Evolutionary conservation across 2,797 vertebrate species (phyloP).

Genomic region (Alectoris magna): DNA sequence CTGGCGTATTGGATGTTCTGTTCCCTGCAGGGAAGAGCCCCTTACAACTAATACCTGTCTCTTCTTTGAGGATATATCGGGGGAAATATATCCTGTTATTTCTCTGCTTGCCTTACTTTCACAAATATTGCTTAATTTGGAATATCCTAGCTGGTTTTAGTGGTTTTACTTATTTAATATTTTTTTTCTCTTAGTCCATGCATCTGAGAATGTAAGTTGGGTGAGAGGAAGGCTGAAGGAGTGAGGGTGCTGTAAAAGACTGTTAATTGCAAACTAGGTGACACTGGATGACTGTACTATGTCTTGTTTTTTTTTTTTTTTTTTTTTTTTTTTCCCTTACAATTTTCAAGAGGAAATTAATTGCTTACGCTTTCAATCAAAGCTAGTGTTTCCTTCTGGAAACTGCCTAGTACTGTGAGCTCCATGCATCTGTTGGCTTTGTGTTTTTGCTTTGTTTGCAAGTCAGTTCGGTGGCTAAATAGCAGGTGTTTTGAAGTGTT

Average conservation of each 20-base stretch:
- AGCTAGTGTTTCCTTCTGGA: background rate
- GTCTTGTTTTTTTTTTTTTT: too few relatives aligned
- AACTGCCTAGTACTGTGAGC: background rate
- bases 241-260: background rate
- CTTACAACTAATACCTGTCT: too few relatives aligned
- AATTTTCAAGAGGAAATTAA: background rate
- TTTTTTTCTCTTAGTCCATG: background rate
- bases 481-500: background rate
- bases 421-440: background rate
- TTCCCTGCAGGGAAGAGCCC: too few relatives aligned
- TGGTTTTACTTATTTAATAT: background rate
- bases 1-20: too few relatives aligned
- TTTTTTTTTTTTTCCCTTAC: too few relatives aligned
- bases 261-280: fast-evolving
- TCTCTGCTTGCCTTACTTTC: background rate
- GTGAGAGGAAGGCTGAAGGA: background rate
- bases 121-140: background rate
- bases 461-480: background rate
- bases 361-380: fast-evolving
- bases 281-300: fast-evolving
- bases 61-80: too few relatives aligned
- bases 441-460: background rate
- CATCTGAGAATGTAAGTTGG: background rate
- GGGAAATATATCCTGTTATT: background rate
- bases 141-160: background rate